Base-by-base conservation (phyloP, 2,797 vertebrate genomes). In the Danio choprae region DNA sequence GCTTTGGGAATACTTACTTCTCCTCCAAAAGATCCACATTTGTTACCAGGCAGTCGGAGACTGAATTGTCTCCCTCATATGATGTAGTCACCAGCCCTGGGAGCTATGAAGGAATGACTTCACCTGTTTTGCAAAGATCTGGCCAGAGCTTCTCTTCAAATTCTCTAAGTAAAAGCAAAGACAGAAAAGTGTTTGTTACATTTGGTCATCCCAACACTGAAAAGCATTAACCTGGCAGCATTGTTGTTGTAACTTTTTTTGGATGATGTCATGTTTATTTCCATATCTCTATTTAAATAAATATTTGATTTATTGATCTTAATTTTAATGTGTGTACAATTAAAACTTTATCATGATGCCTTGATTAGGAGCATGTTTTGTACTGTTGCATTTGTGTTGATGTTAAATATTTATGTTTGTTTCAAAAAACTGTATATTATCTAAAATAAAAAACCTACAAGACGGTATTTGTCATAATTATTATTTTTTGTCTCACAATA, bases 1-100 rank as follows among this genome's bases (percentile, higher is more conserved):
- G 89, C 79, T 92, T 92, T 36, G 93, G 95, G 29, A 96, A 95
- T 82, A 92, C 86, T 70, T 92, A 94, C 65, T 94, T 95, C 77
- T 92, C 92, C 1, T 93, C 95, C 0, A 91, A 87, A 85, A 91
- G 90, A 6, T 96, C 95, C 41, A 93, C 94, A 11, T 92, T 92
- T 0, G 90, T 95, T 84, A 94, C 93, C 0, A 89, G 93, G 83
- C 93, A 95, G 43, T 88, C 95, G 1, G 94, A 95, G 80, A 91
- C 89, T 2, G 94, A 96, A 86, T 95, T 95, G 64, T 89, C 95
- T 0, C 88, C 91, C 2, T 89, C 94, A 4, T 94, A 93, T 0
- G 91, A 94, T 72, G 92, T 90, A 16, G 90, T 88, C 8, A 89
- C 93, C 40, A 88, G 79, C 74, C 92, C 93, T 48, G 81, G 92